Base-by-base conservation (phyloP, 1,140 invertebrate genomes). In the Bombus affinis region DNA sequence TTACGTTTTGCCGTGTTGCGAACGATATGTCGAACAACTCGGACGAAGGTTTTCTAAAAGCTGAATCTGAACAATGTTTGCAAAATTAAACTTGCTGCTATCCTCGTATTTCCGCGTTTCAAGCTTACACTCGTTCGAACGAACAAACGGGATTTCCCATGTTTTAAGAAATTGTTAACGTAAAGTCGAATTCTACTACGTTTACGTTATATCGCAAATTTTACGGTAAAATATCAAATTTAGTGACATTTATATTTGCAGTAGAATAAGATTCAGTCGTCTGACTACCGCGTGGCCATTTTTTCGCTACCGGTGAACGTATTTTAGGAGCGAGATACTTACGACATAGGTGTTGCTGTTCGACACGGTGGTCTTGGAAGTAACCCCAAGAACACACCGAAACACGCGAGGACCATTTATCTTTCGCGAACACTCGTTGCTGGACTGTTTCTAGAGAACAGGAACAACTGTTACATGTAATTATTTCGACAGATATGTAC, bases 351-450 rank as follows among this genome's bases (percentile, higher is more conserved):
- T 2, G 22, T 25, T 15, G 12, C 15, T 57, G 32, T 44, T 59
- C 28, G 28, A 76, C 12, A 39, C 35, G 25, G 3, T n/a, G 9
- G 57, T 62, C 59, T 4, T 59, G 13, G 2, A 72, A 71, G 10
- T 0, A 5, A 10, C 25, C 10, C 9, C 3, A 13, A 39, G 25
- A n/a, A 42, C 1, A 0, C 2, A 6, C 13, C 35, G n/a, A 66
- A 79, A 75, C 73, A 39, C 59, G 28, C 44, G 44, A 39, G 25
- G 42, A 39, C 62, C 44, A 68, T 83, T 83, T 39, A 76, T 76
- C 59, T 68, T 35, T 9, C 73, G 6, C 22, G 0, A 32, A 39
- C 47, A 22, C 3, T 57, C 25, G 35, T 39, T 35, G 13, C 25
- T 3, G 57, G 9, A 39, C 6, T 1, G 47, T 8, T 47, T 39